Base-by-base conservation (phyloP, 2,888 invertebrate species). In the Leptura quadrifasciata region DNA sequence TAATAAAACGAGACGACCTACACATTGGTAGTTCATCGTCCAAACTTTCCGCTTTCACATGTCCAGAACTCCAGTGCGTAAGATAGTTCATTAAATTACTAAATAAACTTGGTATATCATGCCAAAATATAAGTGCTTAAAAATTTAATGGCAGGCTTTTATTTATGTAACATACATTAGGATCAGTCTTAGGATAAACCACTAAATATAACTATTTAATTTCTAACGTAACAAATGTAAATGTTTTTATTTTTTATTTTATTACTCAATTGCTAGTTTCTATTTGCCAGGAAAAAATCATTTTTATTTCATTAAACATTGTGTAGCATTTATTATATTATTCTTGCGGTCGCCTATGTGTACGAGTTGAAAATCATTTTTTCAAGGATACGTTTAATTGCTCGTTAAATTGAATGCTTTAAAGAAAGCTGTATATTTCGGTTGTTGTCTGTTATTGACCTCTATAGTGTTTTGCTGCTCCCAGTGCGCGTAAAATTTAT, bases 401-500 rank as follows among this genome's bases (percentile, higher is more conserved):
- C 27, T 20, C 10, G 39, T 15, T 47, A 64, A 18, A n/a, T 64
- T 21, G 21, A 35, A 35, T 12, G 31, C 8, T 31, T 17, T 63
- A 9, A 12, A n/a, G 61, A 31, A 20, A 4, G 35, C 64, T 17
- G 47, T 18, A 20, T 39, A 47, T 47, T 39, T 54, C 27, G 27
- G 9, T 60, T 31, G 24, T 58, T n/a, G n/a, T 21, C 24, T 68
- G 73, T 60, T 60, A 67, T 52, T 68, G 73, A 74, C 67, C 73
- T 74, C 73, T 60, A 35, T 67, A 27, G 17, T 17, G 20, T 21
- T n/a, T 20, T 39, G 39, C 39, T 21, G 52, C 21, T 17, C 15
- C n/a, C 55, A 52, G 17, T 31, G 68, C 58, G 65, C 61, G 73
- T 74, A 68, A 67, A 67, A 27, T 74, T 72, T 64, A 54, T n/a